Base-by-base conservation (phyloP, 2,113 vertebrate species). In the Halcyon senegalensis region DNA sequence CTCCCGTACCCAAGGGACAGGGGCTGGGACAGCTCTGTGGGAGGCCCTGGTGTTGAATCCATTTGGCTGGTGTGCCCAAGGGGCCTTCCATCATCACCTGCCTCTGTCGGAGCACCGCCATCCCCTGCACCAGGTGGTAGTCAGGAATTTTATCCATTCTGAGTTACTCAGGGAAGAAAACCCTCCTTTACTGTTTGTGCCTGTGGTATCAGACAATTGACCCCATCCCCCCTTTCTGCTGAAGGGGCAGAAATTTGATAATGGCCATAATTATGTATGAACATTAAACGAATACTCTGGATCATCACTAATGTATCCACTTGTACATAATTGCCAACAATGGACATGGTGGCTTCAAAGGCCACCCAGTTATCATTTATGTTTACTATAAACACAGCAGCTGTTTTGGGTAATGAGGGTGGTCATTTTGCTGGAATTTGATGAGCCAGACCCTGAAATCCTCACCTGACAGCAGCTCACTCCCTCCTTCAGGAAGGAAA, bases 381-480 rank as follows among this genome's bases (percentile, higher is more conserved):
- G 95, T 97, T 97, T 97, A 97, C 96, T 96, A 73, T 97, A 97
- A 97, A 97, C 96, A 97, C 91, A 93, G 93, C 88, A 85, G 91
- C 84, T 96, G 94, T 94, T 95, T 95, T 93, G 94, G 91, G 66
- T 94, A 91, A 89, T 2, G 31, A 89, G 95, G 96, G 95, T 97
- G 95, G 96, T 79, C 89, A 62, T 89, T 96, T 93, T 68, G 48
- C 63, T 95, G 95, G 64, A 94, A 95, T 96, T 73, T 75, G 91
- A 78, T 92, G 77, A 93, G 67, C 23, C 81, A 92, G 59, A 78
- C 66, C 66, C 84, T 96, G 89, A 91, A 93, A 89, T 92, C 87
- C n/a, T 85, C 56, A 87, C 91, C 41, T 85, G 74, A 92, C 89
- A 92, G 44, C 66, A 84, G 63, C 66, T 84, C 53, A n/a, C 86